Evolutionary conservation across 2,888 invertebrate genomes (phyloP).

Genomic region (Orchestes rusci): DNA sequence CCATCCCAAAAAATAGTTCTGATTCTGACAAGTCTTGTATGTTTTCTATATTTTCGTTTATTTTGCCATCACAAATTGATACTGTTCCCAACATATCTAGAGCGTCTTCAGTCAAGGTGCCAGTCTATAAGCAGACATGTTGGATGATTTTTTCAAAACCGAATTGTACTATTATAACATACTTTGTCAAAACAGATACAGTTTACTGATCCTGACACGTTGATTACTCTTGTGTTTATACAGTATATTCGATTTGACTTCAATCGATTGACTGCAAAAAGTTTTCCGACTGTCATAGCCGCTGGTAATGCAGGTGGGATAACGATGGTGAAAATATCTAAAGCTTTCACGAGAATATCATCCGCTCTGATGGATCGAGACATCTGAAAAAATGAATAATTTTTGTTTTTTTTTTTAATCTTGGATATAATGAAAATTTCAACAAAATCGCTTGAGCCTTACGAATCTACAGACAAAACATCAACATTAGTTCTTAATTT

Average conservation of each 20-base stretch:
- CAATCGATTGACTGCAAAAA: slow-evolving; percentile 81
- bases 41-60: slow-evolving; percentile 33
- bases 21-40: slow-evolving; percentile 26
- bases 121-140: slow-evolving; percentile 64
- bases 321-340: slow-evolving; percentile 90
- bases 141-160: background rate
- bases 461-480: too few species aligned
- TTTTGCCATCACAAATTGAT: slow-evolving; percentile 43
- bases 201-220: slow-evolving; percentile 83
- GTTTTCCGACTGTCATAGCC: slow-evolving; percentile 93
- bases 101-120: slow-evolving; percentile 93
- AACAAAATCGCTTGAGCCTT: too few species aligned
- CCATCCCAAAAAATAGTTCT: slow-evolving; percentile 63
- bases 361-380: slow-evolving; percentile 52
- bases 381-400: slow-evolving; percentile 43
- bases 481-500: too few species aligned
- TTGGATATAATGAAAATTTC: too few species aligned
- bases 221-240: slow-evolving; percentile 88
- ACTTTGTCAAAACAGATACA: slow-evolving; percentile 91
- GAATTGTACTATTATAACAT: background rate
- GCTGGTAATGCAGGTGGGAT: slow-evolving; percentile 93
- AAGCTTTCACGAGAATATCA: slow-evolving; percentile 69
- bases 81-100: slow-evolving; percentile 93
- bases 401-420: background rate
- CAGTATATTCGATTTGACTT: slow-evolving; percentile 75